A percentile compares a stretch with the other conserved stretches of the same genome.
These are phyloP conservation scores for Pristionchus pacificus DNA, from an alignment of 1,140 invertebrate species.

Conservation along the genomic window DNA sequence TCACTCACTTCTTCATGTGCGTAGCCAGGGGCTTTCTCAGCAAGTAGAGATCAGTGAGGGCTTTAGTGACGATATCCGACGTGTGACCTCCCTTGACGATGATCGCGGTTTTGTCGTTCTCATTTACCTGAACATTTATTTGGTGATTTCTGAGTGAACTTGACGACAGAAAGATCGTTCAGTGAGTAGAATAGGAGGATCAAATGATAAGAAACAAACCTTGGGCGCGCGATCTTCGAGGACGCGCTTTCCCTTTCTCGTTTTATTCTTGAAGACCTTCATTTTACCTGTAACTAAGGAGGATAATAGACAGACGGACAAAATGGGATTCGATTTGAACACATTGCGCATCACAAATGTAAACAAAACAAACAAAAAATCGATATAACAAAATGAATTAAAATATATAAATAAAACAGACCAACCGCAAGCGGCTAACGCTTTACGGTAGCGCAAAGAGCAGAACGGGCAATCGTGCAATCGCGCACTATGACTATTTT, in stretches of 20 bases:
- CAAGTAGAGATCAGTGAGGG: constrained; percentile 77
- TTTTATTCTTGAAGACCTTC: constrained; percentile 69
- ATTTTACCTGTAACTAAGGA: constrained; percentile 7
- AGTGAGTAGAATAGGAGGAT: too few relatives aligned
- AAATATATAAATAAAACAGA: too few relatives aligned
- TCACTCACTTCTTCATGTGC: constrained; percentile 46
- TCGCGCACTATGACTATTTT: too few relatives aligned
- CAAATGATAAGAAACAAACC: too few relatives aligned
- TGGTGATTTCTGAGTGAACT: constrained; percentile 41
- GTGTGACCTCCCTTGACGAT: constrained; percentile 81
- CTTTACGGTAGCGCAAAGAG: too few relatives aligned
- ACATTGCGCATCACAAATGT: too few relatives aligned
- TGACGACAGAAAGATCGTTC: constrained; percentile 83
- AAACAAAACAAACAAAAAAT: too few relatives aligned
- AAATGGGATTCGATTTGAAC: too few relatives aligned
- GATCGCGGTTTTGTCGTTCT: constrained; percentile 78
- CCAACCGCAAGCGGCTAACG: too few relatives aligned
- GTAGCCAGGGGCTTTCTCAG: constrained; percentile 61
- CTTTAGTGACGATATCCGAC: constrained; percentile 70
- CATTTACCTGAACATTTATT: constrained; percentile 58
- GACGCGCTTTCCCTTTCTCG: constrained; percentile 78
- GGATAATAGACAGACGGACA: too few relatives aligned
- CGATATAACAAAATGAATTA: too few relatives aligned
- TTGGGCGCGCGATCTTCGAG: constrained; percentile 78
- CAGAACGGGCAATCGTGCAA: too few relatives aligned